Evolutionary conservation across 1,140 invertebrate species (phyloP), one percentile per base, ranked within the genome.

Genomic region (Linepithema humile): DNA sequence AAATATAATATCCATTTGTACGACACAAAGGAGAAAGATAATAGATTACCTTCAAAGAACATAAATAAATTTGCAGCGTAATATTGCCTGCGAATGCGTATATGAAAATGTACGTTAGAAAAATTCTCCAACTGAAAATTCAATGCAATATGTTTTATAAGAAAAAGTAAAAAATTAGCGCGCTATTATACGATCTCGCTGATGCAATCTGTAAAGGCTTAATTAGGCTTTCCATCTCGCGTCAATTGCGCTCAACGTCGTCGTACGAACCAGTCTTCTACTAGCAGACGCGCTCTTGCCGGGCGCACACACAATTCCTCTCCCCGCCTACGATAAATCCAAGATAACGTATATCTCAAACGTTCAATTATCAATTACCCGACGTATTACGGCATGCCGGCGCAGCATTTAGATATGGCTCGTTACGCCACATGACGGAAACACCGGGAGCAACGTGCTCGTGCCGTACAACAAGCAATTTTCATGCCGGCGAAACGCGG

Each of bases 301-400:
- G 40, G 26, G 17, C 35, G 7, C 23, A 12, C 32, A 53, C 74
- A 53, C 65, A 67, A 53, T 67, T 50, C 26, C 64, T 80, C 75
- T 17, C 75, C 50, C 48, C 75, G 48, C 64, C 45, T 57, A 55
- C 17, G 64, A 55, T 70, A 80, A 80, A 70, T 80, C 48, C 48
- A 35, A 45, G 64, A 80, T 80, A 80, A 80, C 64, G 75, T 80
- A 70, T 80, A 69, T 80, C 64, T 75, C 10, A 43, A 45, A 72
- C 85, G 45, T 45, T 86, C 85, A 84, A 86, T 86, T 87, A 86
- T 87, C 85, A 87, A 87, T 86, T 86, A 87, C 50, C 69, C 57
- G 86, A 64, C 82, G 78, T 82, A 74, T 82, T 43, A 29, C 69
- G 26, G 40, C 55, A 38, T 32, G 65, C 3, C 53, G 12, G 23